A percentile compares a stretch with the other conserved stretches of the same genome.
Evolutionary conservation across 2,888 invertebrate species (phyloP).

Genomic region (Scotopteryx bipunctaria): DNA sequence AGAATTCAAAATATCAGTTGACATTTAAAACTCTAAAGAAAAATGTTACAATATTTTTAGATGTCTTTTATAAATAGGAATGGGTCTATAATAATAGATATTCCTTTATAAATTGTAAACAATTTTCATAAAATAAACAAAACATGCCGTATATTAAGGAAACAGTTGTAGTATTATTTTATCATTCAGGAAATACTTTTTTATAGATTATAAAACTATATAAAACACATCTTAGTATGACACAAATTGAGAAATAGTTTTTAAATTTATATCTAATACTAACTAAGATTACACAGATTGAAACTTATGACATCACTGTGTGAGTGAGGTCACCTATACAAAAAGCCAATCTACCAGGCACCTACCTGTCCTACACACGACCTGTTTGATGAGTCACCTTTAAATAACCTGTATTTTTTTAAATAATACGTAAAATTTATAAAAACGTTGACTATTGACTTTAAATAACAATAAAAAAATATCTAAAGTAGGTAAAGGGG

Average conservation of each 20-base stretch:
- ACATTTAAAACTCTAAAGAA: neutral
- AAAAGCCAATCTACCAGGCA: neutral
- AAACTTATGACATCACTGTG: slow-evolving; percentile 14
- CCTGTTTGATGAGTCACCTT: slow-evolving; percentile 16
- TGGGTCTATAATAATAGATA: too few species aligned
- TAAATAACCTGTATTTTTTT: slow-evolving; percentile 1
- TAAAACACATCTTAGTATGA: neutral
- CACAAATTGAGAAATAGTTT: too few species aligned
- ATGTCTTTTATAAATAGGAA: slow-evolving; percentile 4
- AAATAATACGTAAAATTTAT: neutral
- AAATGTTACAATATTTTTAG: neutral
- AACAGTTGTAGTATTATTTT: too few species aligned
- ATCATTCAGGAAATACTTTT: too few species aligned
- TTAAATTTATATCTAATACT: neutral
- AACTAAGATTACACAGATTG: neutral
- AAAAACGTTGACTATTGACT: neutral
- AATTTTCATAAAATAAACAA: too few species aligned
- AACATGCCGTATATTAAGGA: too few species aligned
- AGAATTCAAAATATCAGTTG: neutral
- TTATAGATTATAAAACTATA: too few species aligned
- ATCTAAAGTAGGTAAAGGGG: neutral
- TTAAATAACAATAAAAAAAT: slow-evolving; percentile 1
- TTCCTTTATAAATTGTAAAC: too few species aligned
- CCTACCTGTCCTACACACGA: slow-evolving; percentile 9
- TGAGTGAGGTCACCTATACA: slow-evolving; percentile 14